Conservation (phyloP, 2,797 vertebrate species). For the Parauchenoglanis punctatus region DNA sequence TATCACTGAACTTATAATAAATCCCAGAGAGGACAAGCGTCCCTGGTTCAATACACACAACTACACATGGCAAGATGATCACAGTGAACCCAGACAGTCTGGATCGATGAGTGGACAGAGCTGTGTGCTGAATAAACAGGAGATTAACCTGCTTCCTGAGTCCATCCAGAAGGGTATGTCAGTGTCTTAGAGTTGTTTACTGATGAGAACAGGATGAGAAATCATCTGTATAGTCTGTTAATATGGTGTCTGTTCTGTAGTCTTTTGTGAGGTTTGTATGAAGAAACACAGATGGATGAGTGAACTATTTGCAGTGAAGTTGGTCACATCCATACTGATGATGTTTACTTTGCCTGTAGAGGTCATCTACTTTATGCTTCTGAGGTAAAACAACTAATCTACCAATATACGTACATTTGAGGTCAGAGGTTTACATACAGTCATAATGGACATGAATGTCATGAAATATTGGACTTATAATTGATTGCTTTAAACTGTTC, state of each 20-base stretch:
- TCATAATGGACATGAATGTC: no score
- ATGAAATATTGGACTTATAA: no score
- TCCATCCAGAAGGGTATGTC: conserved; percentile 44
- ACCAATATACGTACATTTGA: neutral
- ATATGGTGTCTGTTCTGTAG: conserved; percentile 57
- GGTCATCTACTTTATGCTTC: conserved; percentile 43
- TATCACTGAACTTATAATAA: neutral
- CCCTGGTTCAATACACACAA: neutral
- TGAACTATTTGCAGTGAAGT: conserved; percentile 50
- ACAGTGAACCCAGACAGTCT: neutral
- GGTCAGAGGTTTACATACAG: no score
- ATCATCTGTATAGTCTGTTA: neutral
- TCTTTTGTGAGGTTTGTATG: conserved; percentile 62
- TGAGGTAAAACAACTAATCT: conserved; percentile 56
- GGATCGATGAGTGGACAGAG: neutral
- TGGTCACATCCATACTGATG: conserved; percentile 54
- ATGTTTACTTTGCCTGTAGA: conserved; percentile 58
- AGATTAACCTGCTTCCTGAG: conserved; percentile 28
- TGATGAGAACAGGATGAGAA: no score
- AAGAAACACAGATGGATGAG: conserved; percentile 17
- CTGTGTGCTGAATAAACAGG: neutral
- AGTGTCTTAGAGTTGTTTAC: neutral
- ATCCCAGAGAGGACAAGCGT: neutral
- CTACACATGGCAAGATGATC: neutral
- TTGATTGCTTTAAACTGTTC: no score